Percentiles rank a stretch among this genome's conserved stretches.
These are phyloP conservation scores for Drosophila stalkeri DNA, from an alignment of 2,888 invertebrate species.

Conservation along the genomic window DNA sequence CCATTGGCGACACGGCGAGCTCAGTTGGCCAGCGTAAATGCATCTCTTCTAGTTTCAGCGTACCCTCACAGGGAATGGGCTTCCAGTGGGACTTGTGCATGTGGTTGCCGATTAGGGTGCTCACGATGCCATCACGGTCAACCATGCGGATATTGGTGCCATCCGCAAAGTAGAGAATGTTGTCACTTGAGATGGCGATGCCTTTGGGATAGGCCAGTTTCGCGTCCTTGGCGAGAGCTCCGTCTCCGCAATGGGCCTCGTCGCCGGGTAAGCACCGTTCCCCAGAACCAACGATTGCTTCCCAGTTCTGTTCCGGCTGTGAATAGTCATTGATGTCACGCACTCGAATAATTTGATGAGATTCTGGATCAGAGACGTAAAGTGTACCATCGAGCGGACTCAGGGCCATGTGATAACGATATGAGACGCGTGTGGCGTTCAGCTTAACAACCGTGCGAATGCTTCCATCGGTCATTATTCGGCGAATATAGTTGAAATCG, in stretches of 20 bases:
- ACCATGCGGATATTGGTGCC: constrained; percentile 98
- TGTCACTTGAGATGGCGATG: constrained; percentile 96
- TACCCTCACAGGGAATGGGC: constrained; percentile 96
- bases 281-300: constrained; percentile 97
- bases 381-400: constrained; percentile 97
- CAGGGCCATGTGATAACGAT: constrained; percentile 98
- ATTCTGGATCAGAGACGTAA: constrained; percentile 98
- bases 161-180: constrained; percentile 97
- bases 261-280: constrained; percentile 97
- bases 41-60: constrained; percentile 95
- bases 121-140: constrained; percentile 95
- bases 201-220: constrained; percentile 98
- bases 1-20: constrained; percentile 96
- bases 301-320: constrained; percentile 97
- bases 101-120: constrained; percentile 96
- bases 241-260: constrained; percentile 98
- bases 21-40: constrained; percentile 98
- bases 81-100: constrained; percentile 98
- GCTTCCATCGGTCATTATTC: constrained; percentile 93
- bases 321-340: constrained; percentile 92
- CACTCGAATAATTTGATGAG: constrained; percentile 96
- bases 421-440: constrained; percentile 96
- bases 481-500: constrained; percentile 96
- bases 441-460: constrained; percentile 85
- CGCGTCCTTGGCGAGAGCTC: constrained; percentile 95